Conservation (phyloP, 2,888 invertebrate species). For the Cryptocephalus moraei region DNA sequence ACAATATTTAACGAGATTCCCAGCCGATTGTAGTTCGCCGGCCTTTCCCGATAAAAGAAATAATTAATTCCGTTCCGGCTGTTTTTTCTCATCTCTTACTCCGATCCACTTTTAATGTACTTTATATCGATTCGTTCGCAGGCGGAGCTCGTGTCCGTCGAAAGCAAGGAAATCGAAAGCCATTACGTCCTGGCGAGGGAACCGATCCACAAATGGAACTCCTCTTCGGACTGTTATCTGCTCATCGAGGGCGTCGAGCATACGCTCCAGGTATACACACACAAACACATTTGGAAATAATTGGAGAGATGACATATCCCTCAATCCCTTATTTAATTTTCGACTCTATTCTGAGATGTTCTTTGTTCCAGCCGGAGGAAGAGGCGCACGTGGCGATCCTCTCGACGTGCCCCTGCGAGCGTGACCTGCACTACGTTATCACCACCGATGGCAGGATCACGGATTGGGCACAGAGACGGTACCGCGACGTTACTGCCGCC, state of each 20-base stretch:
- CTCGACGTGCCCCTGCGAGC: constrained; percentile 56
- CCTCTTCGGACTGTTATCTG: constrained; percentile 55
- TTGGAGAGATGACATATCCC: neutral
- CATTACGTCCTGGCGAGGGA: constrained; percentile 57
- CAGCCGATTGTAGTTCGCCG: no score
- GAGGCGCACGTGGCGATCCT: constrained; percentile 52
- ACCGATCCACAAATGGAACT: constrained; percentile 56
- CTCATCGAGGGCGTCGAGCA: constrained; percentile 55
- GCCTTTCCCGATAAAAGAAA: no score
- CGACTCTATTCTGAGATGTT: neutral
- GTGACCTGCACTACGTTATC: constrained; percentile 51
- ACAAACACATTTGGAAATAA: neutral
- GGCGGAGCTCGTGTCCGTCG: constrained; percentile 59
- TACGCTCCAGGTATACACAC: constrained; percentile 46
- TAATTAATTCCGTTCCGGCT: no score
- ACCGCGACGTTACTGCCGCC: constrained; percentile 29
- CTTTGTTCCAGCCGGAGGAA: constrained; percentile 47
- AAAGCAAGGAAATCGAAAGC: constrained; percentile 59
- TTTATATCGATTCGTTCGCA: constrained; percentile 24
- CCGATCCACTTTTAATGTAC: no score
- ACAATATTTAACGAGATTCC: no score
- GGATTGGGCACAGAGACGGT: constrained; percentile 51
- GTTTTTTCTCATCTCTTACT: no score
- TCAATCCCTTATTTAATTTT: neutral
- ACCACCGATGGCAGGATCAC: constrained; percentile 56